These are phyloP conservation scores for Leptopterna dolabrata DNA, from an alignment of 2,888 invertebrate species.

Conservation along the genomic window DNA sequence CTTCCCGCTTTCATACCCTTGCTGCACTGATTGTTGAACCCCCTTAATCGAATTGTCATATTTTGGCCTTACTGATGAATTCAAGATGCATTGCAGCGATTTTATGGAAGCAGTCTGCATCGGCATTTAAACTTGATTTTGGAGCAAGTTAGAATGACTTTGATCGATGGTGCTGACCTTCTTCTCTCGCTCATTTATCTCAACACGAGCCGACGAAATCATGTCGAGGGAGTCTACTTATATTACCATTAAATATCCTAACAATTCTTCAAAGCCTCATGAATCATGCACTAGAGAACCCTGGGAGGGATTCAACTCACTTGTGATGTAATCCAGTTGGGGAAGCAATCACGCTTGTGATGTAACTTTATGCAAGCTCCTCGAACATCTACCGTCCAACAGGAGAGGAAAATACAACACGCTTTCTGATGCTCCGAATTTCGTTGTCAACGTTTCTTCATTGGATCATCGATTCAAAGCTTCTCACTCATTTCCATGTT, in stretches of 20 bases:
- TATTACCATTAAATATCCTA: slow-evolving; percentile 7
- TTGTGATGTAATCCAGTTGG: background rate
- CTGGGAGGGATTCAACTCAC: background rate
- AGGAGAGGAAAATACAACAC: too few species aligned
- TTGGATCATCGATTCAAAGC: too few species aligned
- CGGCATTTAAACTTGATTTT: background rate
- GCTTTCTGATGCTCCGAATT: too few species aligned
- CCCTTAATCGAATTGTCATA: background rate
- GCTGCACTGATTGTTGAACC: background rate
- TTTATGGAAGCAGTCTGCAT: background rate
- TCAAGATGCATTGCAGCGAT: slow-evolving; percentile 3
- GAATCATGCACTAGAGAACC: background rate
- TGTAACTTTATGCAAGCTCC: background rate
- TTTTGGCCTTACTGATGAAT: background rate
- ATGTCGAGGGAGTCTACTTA: background rate
- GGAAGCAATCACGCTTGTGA: background rate
- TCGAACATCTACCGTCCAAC: background rate
- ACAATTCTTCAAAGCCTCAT: background rate
- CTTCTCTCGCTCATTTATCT: background rate
- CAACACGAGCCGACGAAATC: background rate
- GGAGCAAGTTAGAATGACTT: background rate
- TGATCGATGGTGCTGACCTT: slow-evolving; percentile 22
- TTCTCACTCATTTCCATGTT: too few species aligned
- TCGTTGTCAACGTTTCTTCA: too few species aligned
- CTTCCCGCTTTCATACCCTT: background rate